These are phyloP conservation scores for Glareola pratincola DNA, from an alignment of 2,113 vertebrate genomes.

Conservation along the genomic window DNA sequence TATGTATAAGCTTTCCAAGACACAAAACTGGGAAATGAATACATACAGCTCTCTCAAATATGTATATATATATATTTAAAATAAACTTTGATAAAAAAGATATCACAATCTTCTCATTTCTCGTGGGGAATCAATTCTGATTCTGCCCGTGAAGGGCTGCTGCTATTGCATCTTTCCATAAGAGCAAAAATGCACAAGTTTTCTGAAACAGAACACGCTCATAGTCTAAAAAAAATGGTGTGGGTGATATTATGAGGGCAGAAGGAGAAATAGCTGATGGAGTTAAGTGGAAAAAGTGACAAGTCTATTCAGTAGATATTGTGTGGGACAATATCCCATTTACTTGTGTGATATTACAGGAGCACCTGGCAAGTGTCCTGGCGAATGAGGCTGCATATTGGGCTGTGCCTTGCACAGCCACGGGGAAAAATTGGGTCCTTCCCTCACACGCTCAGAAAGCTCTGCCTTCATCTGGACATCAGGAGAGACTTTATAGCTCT, in stretches of 20 bases:
- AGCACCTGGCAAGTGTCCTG: not conserved
- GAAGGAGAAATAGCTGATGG: not conserved
- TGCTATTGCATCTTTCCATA: not conserved
- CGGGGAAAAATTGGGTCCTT: not conserved
- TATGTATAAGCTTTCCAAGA: not conserved
- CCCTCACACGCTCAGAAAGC: not conserved
- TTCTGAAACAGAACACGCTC: not conserved
- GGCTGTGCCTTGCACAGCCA: not conserved
- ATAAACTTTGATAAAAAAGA: not conserved
- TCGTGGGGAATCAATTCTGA: not conserved
- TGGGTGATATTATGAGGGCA: constrained; percentile 7
- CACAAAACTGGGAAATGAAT: not conserved
- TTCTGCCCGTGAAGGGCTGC: not conserved
- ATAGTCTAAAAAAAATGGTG: not conserved
- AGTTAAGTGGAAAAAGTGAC: not conserved
- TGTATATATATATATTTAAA: not conserved
- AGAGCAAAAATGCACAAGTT: not conserved
- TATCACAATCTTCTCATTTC: not conserved
- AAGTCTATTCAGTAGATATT: not conserved
- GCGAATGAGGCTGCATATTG: not conserved
- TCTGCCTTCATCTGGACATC: not conserved
- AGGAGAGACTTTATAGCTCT: not conserved
- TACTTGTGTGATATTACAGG: not conserved
- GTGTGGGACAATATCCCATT: not conserved
- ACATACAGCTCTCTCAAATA: not conserved